Evolutionary conservation across 2,888 invertebrate species (phyloP), one percentile per base, ranked within the genome.

Genomic region (Salpingus planirostris): DNA sequence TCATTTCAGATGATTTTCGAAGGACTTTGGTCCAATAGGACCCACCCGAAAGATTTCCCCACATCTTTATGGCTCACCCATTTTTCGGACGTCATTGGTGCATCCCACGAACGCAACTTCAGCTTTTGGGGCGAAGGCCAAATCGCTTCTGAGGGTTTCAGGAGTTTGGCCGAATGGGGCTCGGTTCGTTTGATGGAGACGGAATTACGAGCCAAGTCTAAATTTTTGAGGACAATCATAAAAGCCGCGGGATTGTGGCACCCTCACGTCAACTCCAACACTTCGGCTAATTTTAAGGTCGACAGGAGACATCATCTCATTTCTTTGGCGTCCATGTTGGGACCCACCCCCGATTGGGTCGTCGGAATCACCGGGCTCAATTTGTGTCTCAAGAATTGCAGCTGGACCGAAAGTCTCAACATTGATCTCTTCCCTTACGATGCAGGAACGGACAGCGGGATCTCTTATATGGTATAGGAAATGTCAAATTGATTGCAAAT

Each of bases 301-400:
- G 92, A 93, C 62, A 73, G 81, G 33, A 80, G 78, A 51, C 80
- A 92, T 52, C 89, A 90, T 55, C 72, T 88, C 23, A 73, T 96
- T 31, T 95, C 95, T 0, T 61, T 96, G 2, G 84, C 81, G 0
- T 87, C 87, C 0, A 88, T 88, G 88, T 80, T 88, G 53, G 86
- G 92, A 1, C 97, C 97, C 0, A 91, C 93, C 7, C 97, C 97
- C 0, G 97, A 98, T 68, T 98, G 97, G 97, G 86, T 95, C 49
- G 88, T 95, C 24, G 97, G 97, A 0, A 80, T 97, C 15, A 87
- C 76, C 34, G 83, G 86, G 0, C 65, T 95, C 31, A 84, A 96
- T 56, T 71, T 98, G 5, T 98, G 98, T 57, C 71, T 79, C 36
- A 66, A 72, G 38, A 88, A 96, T 65, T 93, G 97, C 60, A 75